phyloP scores from a whole-genome alignment of 1,140 invertebrate species.

The Caerostris darwini region DNA sequence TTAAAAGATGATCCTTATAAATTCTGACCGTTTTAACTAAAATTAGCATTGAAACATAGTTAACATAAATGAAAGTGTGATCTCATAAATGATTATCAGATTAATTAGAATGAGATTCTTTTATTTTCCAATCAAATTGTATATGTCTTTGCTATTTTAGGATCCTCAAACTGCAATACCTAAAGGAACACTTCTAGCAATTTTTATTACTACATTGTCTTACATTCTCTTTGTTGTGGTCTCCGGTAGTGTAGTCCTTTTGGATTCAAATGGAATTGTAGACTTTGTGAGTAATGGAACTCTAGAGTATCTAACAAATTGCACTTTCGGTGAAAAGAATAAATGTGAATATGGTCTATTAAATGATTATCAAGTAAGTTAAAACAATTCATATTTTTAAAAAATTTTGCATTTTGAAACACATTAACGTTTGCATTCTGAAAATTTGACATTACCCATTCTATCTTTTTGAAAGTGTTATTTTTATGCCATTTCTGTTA shows the following conservation, averaged over 20 bases:
- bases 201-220: slow-evolving; percentile 90
- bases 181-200: slow-evolving; percentile 92
- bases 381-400: not conserved
- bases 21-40: no score
- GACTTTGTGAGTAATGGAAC: slow-evolving; percentile 57
- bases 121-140: not conserved
- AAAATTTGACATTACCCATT: no score
- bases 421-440: no score
- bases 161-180: slow-evolving; percentile 84
- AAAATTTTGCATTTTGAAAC: no score
- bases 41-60: no score
- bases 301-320: slow-evolving; percentile 57
- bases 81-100: not conserved
- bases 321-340: not conserved
- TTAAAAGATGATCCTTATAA: no score
- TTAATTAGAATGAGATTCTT: not conserved
- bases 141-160: slow-evolving; percentile 78
- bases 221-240: slow-evolving; percentile 92
- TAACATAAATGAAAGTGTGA: no score
- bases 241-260: slow-evolving; percentile 87
- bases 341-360: slow-evolving; percentile 76
- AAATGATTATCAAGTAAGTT: slow-evolving; percentile 77
- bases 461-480: no score
- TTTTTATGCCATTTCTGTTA: no score
- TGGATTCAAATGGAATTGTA: slow-evolving; percentile 88